Conservation (phyloP, 2,888 invertebrate species). For the Ochropacha duplaris region DNA sequence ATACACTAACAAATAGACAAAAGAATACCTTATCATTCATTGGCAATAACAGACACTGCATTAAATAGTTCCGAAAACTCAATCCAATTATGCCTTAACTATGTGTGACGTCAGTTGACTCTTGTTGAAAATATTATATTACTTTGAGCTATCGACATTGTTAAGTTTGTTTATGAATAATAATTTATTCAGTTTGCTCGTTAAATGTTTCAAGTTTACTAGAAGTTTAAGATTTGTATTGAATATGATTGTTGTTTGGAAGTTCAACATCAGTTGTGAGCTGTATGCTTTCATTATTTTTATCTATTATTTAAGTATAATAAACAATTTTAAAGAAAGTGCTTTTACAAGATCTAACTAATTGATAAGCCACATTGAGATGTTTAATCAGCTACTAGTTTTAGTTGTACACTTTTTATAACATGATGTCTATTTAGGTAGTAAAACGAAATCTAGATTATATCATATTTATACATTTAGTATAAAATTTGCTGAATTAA, state of each 20-base stretch:
- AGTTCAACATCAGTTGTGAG: conserved; percentile 77
- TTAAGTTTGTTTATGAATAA: conserved; percentile 83
- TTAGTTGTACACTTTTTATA: conserved; percentile 84
- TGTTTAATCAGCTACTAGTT: conserved; percentile 83
- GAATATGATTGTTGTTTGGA: conserved; percentile 78
- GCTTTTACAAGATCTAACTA: conserved; percentile 83
- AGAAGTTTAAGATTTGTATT: conserved; percentile 80
- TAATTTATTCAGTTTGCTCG: conserved; percentile 83
- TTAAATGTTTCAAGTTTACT: conserved; percentile 83
- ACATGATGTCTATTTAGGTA: conserved; percentile 83
- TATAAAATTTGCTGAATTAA: conserved; percentile 83
- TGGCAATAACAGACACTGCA: conserved; percentile 66
- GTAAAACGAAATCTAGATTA: conserved; percentile 82
- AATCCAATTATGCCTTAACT: conserved; percentile 58
- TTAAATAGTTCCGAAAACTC: conserved; percentile 54
- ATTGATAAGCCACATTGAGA: conserved; percentile 81
- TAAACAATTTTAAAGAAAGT: conserved; percentile 78
- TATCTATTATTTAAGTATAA: conserved; percentile 82
- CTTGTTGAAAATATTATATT: conserved; percentile 81
- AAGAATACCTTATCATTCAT: conserved; percentile 66
- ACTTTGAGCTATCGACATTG: conserved; percentile 82
- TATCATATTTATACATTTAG: conserved; percentile 84
- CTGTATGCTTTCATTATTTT: conserved; percentile 79
- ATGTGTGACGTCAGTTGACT: conserved; percentile 68
- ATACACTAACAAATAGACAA: conserved; percentile 76